A percentile compares a stretch with the other conserved stretches of the same genome.
phyloP scores from a whole-genome alignment of 2,888 invertebrate genomes.

The Archips crataeganus region DNA sequence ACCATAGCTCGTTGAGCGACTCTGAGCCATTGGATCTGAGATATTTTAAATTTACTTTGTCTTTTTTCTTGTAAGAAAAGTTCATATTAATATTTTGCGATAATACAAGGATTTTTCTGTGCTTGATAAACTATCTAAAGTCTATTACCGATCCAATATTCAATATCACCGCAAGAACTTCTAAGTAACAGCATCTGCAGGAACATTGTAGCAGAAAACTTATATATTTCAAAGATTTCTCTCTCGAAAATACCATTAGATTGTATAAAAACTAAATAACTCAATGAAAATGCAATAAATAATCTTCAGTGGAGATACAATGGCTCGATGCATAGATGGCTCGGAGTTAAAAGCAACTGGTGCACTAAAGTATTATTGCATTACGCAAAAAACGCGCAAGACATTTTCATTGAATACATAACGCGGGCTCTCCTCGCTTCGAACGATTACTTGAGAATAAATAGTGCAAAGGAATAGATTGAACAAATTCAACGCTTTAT shows the following conservation, averaged over 20 bases:
- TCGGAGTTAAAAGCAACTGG: constrained; percentile 37
- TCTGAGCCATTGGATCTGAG: too few species aligned
- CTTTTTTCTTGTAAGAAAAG: too few species aligned
- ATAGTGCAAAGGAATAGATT: not conserved
- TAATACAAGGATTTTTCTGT: too few species aligned
- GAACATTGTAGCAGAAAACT: not conserved
- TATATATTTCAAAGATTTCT: not conserved
- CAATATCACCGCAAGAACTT: not conserved
- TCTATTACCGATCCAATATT: not conserved
- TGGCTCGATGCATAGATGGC: too few species aligned
- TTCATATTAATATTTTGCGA: too few species aligned
- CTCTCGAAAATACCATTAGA: not conserved
- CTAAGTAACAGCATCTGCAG: not conserved
- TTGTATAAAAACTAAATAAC: constrained; percentile 1
- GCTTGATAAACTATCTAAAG: too few species aligned
- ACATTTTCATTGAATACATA: constrained; percentile 36
- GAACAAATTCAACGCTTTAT: too few species aligned
- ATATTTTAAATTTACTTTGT: too few species aligned
- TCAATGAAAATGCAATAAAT: constrained; percentile 18
- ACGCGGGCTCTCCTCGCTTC: constrained; percentile 6
- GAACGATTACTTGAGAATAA: not conserved
- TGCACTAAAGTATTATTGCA: constrained; percentile 56
- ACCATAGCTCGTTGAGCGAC: too few species aligned
- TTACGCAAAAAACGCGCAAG: constrained; percentile 57
- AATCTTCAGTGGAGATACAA: constrained; percentile 22